A percentile compares a stretch with the other conserved stretches of the same genome.
Evolutionary conservation across 2,113 vertebrate species (phyloP).

Genomic region (Neogale vison): DNA sequence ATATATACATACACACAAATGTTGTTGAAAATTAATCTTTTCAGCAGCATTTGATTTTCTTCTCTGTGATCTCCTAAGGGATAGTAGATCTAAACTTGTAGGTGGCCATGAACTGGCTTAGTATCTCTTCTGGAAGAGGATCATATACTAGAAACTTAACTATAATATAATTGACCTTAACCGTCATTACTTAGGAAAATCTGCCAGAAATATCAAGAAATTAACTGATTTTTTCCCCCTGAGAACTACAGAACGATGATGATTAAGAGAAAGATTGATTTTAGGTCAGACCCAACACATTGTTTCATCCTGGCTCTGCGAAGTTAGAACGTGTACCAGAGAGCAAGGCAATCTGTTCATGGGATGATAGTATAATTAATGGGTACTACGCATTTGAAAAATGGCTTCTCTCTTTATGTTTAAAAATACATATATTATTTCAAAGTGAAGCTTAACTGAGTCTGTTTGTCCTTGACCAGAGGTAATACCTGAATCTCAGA

Average conservation of each 20-base stretch:
- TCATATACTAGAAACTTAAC: not conserved
- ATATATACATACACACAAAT: not conserved
- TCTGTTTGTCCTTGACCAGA: not conserved
- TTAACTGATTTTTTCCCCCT: not conserved
- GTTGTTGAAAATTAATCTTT: not conserved
- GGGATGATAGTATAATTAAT: not conserved
- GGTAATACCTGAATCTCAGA: not conserved
- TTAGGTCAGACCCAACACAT: not conserved
- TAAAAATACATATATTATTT: not conserved
- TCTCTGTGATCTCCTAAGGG: not conserved
- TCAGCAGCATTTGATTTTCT: not conserved
- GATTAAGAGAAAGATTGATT: constrained; percentile 34
- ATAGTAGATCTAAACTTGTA: not conserved
- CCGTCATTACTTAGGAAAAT: not conserved
- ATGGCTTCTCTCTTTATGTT: not conserved
- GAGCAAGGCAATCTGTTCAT: not conserved
- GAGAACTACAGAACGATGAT: not conserved
- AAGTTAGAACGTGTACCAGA: constrained; percentile 5
- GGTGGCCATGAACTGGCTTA: not conserved
- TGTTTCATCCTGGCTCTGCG: constrained; percentile 5
- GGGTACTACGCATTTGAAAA: not conserved
- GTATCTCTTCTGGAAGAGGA: not conserved
- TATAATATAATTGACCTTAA: not conserved
- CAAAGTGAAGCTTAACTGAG: not conserved
- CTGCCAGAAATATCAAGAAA: not conserved